Conservation (phyloP, 2,797 vertebrate genomes). For the Tinamus major region DNA sequence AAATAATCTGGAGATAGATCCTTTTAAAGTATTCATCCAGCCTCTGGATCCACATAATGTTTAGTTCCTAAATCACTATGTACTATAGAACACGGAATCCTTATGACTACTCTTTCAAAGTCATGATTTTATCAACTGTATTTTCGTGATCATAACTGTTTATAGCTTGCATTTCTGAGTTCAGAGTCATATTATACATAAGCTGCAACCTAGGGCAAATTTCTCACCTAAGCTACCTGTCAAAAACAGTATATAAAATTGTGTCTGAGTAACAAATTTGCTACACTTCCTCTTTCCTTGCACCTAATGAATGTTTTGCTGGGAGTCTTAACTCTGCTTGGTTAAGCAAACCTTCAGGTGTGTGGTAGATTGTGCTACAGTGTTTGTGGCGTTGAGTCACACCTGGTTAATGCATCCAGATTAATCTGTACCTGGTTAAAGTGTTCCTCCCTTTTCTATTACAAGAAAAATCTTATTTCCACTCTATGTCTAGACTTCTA, state of each 20-base stretch:
- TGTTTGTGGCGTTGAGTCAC: neutral
- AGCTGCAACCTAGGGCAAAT: neutral
- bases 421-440: neutral
- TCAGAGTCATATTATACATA: neutral
- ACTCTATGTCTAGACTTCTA: accelerated
- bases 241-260: neutral
- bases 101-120: neutral
- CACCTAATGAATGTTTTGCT: neutral
- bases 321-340: neutral
- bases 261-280: neutral
- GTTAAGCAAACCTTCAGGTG: neutral
- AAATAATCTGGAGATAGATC: neutral
- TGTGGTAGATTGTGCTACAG: neutral
- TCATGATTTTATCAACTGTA: neutral
- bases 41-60: neutral
- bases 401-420: accelerated
- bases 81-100: neutral
- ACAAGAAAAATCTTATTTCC: neutral
- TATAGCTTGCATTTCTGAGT: neutral
- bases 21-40: neutral
- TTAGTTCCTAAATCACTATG: neutral
- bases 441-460: neutral
- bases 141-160: neutral
- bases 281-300: neutral
- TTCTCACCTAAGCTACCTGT: neutral